Base-by-base conservation (phyloP, 2,113 vertebrate genomes). In the Melanotaenia duboulayi region DNA sequence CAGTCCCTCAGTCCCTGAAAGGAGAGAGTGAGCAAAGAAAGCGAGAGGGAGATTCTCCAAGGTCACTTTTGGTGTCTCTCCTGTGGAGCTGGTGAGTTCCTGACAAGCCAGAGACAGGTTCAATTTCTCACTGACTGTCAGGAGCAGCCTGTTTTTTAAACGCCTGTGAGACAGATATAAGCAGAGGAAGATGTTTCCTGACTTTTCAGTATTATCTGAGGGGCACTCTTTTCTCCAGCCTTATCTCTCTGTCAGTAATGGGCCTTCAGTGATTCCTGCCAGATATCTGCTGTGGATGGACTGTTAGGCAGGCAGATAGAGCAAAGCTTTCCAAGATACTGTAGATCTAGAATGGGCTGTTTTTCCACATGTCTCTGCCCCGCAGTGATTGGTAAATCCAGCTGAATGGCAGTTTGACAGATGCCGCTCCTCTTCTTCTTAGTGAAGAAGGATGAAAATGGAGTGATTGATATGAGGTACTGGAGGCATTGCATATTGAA, bases 171-270 rank as follows among this genome's bases (percentile, higher is more conserved):
- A 85, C 67, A 72, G 85, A 89, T 79, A 81, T 86, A 81, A 87
- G 83, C 80, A 63, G 74, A 85, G 72, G 82, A 91, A 88, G 89
- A 92, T 87, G 81, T 84, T 89, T 71, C 72, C 82, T 25, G 80
- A 84, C 76, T 88, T 88, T 83, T 74, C 39, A 8, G 71, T 86
- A 64, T 88, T 75, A 88, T 92, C 88, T 74, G 77, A 83, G 85
- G 77, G 69, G 74, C 75, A 82, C 76, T 90, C 83, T 81, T 90
- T 76, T 86, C 74, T 76, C 91, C 71, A 14, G 37, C 57, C 60
- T 76, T 79, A 63, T 82, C 70, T 90, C 85, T 91, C 83, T 85
- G 84, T 87, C 91, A 83, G 86, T 90, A 88, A 90, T 89, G 82
- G 89, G 83, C 72, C 82, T 84, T 87, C 76, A 35, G 81, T 87